Conservation (phyloP, 1,140 invertebrate genomes). For the Gryllus bimaculatus region DNA sequence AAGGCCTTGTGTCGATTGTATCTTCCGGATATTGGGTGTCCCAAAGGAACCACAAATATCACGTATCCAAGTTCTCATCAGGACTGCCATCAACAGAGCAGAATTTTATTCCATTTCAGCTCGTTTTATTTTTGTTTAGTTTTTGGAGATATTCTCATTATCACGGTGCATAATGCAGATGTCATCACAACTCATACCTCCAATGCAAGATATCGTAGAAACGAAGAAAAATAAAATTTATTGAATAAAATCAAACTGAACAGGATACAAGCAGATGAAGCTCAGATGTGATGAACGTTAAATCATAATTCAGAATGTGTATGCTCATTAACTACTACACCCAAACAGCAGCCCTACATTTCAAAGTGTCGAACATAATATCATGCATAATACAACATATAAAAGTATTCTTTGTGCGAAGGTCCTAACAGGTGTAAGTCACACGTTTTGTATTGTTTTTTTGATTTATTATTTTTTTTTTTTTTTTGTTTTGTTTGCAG, state of each 20-base stretch:
- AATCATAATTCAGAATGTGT: not conserved
- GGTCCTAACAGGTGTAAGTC: conserved; percentile 3
- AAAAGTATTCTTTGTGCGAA: not conserved
- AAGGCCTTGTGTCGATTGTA: not conserved
- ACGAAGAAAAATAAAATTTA: not conserved
- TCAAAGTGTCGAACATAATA: not conserved
- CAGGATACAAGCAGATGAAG: not conserved
- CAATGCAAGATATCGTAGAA: not conserved
- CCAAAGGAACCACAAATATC: not conserved
- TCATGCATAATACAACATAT: not conserved
- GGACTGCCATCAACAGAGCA: not conserved
- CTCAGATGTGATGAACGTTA: not conserved
- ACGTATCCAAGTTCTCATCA: not conserved
- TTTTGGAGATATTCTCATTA: not conserved
- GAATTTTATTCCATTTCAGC: not conserved
- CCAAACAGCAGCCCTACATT: not conserved
- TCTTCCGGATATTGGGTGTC: not conserved
- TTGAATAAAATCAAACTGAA: not conserved
- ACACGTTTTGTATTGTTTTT: not conserved
- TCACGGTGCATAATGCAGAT: not conserved
- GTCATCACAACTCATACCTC: not conserved
- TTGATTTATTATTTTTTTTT: not conserved
- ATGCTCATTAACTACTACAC: not conserved
- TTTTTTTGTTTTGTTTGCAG: not conserved
- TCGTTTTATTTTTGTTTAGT: not conserved